phyloP scores from a whole-genome alignment of 2,888 invertebrate genomes.

The Drosophila aldrichi region DNA sequence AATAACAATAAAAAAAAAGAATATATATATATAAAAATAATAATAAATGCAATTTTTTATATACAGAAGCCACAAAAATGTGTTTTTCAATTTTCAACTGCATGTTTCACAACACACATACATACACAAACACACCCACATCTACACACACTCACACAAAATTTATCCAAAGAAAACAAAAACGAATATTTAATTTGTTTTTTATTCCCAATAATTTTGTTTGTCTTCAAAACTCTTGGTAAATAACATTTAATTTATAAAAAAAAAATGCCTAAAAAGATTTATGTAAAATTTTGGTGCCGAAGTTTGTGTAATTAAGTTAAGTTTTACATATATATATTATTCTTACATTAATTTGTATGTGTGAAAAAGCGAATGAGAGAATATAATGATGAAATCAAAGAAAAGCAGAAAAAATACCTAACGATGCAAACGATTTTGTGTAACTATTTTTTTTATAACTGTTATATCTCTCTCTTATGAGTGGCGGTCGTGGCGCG shows the following conservation, averaged over 20 bases:
- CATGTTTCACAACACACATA: constrained; percentile 42
- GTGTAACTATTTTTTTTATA: constrained; percentile 26
- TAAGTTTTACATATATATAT: constrained; percentile 32
- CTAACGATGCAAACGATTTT: background rate
- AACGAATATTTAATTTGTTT: constrained; percentile 8
- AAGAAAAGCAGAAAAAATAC: background rate
- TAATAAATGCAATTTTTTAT: constrained; percentile 72
- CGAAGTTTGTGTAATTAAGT: constrained; percentile 54
- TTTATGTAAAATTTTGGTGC: constrained; percentile 59
- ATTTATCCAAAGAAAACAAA: background rate
- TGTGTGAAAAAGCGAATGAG: constrained; percentile 20
- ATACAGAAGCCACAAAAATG: constrained; percentile 70
- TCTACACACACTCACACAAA: background rate
- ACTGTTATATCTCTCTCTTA: background rate
- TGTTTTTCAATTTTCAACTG: constrained; percentile 69
- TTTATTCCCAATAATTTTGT: constrained; percentile 8
- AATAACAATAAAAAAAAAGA: constrained; percentile 15
- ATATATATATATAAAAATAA: constrained; percentile 26
- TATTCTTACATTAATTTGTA: constrained; percentile 25
- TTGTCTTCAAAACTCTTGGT: constrained; percentile 60
- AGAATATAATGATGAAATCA: background rate
- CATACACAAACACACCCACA: background rate
- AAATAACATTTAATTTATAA: constrained; percentile 69
- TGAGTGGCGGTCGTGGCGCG: constrained; percentile 56
- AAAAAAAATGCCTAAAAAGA: constrained; percentile 28